Percentiles rank a stretch among this genome's conserved stretches.
These are phyloP conservation scores for Corythoichthys haematopterus DNA, from an alignment of 2,113 vertebrate genomes.

Conservation along the genomic window DNA sequence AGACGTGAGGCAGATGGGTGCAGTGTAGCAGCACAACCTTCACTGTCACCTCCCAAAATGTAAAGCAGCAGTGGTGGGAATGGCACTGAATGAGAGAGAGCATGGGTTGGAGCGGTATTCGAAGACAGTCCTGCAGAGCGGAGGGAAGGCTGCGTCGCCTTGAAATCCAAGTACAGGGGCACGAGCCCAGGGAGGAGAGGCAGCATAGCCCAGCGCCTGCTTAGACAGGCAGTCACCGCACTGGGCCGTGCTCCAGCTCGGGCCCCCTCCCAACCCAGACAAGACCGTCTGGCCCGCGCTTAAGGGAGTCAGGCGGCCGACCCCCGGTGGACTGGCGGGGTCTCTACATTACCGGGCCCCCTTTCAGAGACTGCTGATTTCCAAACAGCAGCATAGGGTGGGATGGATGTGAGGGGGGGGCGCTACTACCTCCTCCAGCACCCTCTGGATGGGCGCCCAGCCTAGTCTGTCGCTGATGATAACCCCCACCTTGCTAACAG, in stretches of 20 bases:
- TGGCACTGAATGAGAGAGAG: conserved; percentile 65
- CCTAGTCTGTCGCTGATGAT: conserved; percentile 64
- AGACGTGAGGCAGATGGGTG: conserved; percentile 79
- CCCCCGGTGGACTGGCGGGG: conserved; percentile 71
- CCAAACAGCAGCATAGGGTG: conserved; percentile 10
- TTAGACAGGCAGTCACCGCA: conserved; percentile 77
- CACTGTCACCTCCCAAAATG: conserved; percentile 59
- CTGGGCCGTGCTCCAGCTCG: conserved; percentile 72
- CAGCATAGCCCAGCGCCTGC: conserved; percentile 71
- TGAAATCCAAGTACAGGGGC: conserved; percentile 77
- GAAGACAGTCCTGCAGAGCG: conserved; percentile 43
- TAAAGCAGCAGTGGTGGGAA: conserved; percentile 70
- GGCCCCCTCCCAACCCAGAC: conserved; percentile 57
- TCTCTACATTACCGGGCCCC: conserved; percentile 42
- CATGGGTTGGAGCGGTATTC: conserved; percentile 60
- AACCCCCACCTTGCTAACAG: conserved; percentile 66
- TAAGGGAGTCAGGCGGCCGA: conserved; percentile 68
- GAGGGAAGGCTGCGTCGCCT: conserved; percentile 70
- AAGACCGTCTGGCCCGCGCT: conserved; percentile 69
- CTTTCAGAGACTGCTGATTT: conserved; percentile 45
- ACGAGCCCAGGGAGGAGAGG: conserved; percentile 73
- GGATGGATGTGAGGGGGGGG: conserved; percentile 6
- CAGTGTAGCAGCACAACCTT: conserved; percentile 74
- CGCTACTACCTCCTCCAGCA: conserved; percentile 38
- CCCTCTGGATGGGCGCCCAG: conserved; percentile 60